A percentile compares a stretch with the other conserved stretches of the same genome.
phyloP scores from a whole-genome alignment of 2,888 invertebrate genomes.

The Nomada fucata region DNA sequence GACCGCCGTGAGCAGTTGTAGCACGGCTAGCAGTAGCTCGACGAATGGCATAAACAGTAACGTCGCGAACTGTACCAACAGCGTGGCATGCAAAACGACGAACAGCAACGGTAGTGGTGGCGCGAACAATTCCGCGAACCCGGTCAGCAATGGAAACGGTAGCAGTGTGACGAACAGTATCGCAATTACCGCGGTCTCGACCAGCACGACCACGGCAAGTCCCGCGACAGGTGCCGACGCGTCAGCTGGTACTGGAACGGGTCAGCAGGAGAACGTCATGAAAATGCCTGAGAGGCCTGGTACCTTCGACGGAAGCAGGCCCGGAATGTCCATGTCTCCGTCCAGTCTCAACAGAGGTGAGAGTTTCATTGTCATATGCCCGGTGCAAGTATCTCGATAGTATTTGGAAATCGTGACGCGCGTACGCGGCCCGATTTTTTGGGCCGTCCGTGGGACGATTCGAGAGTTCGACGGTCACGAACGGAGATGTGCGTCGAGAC shows the following conservation, averaged over 20 bases:
- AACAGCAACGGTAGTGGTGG: slow-evolving; percentile 58
- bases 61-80: slow-evolving; percentile 57
- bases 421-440: no score
- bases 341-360: slow-evolving; percentile 92
- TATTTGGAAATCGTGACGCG: no score
- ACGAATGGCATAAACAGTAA: slow-evolving; percentile 77
- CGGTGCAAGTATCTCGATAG: not conserved
- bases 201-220: slow-evolving; percentile 76
- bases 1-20: slow-evolving; percentile 85
- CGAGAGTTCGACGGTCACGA: not conserved
- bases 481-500: slow-evolving; percentile 26
- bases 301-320: slow-evolving; percentile 79
- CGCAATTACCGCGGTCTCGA: slow-evolving; percentile 75
- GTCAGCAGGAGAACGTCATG: slow-evolving; percentile 77
- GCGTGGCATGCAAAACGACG: slow-evolving; percentile 60
- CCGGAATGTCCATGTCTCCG: slow-evolving; percentile 88
- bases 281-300: slow-evolving; percentile 79
- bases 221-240: slow-evolving; percentile 75
- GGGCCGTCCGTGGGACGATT: not conserved
- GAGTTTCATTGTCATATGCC: slow-evolving; percentile 73
- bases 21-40: slow-evolving; percentile 74
- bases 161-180: slow-evolving; percentile 63
- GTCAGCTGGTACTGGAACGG: slow-evolving; percentile 74
- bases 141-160: slow-evolving; percentile 44
- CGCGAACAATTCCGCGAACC: slow-evolving; percentile 49